Percentiles rank a stretch among this genome's conserved stretches.
These are phyloP conservation scores for Megalurothrips usitatus DNA, from an alignment of 2,888 invertebrate species.

Conservation along the genomic window DNA sequence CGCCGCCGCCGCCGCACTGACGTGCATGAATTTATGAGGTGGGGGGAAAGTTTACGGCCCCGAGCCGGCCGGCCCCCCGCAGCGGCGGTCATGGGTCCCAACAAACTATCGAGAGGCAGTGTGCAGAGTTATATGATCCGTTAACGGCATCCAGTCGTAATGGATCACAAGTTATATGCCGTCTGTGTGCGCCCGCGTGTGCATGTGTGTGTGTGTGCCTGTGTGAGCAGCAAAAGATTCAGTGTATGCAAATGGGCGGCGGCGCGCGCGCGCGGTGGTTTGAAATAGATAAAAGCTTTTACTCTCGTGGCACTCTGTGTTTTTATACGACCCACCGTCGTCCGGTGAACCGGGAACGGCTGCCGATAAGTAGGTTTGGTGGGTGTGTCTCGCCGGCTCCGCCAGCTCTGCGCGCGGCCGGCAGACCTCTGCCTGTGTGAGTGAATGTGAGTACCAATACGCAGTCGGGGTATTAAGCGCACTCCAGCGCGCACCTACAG, in stretches of 20 bases:
- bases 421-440: not conserved
- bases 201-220: too few species aligned
- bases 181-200: not conserved
- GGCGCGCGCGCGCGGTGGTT: not conserved
- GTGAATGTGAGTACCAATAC: not conserved
- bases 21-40: conserved; percentile 21
- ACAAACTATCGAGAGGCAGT: conserved; percentile 14
- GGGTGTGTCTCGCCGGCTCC: not conserved
- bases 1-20: not conserved
- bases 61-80: not conserved
- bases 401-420: not conserved
- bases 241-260: not conserved
- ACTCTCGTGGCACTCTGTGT: not conserved
- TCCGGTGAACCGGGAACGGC: not conserved
- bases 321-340: not conserved
- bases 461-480: too few species aligned
- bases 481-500: not conserved
- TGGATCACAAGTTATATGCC: conserved; percentile 18
- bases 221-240: too few species aligned
- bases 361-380: not conserved
- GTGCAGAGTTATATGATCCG: conserved; percentile 1
- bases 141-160: not conserved
- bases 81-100: not conserved
- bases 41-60: conserved; percentile 23
- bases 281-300: not conserved